phyloP scores from a whole-genome alignment of 2,888 invertebrate species.

The Papilio protenor region DNA sequence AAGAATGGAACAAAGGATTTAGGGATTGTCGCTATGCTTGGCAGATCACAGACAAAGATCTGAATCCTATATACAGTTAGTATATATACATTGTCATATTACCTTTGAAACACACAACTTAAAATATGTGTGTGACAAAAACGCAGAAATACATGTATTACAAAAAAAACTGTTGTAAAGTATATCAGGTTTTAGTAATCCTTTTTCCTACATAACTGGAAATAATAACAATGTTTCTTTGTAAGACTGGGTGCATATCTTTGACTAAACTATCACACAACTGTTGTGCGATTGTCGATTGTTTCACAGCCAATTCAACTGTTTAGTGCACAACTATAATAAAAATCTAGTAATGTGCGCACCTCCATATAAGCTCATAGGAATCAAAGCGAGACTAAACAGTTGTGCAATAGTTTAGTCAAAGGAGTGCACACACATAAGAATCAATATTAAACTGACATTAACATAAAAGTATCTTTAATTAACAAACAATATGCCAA shows the following conservation, averaged over 20 bases:
- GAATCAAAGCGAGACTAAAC: too few relatives aligned
- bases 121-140: background rate
- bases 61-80: background rate
- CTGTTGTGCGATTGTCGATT: too few relatives aligned
- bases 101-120: background rate
- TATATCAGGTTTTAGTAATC: background rate
- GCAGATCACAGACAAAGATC: constrained; percentile 8
- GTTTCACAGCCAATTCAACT: too few relatives aligned
- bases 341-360: too few relatives aligned
- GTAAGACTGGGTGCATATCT: too few relatives aligned
- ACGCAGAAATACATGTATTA: background rate
- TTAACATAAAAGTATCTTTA: background rate
- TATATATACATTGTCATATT: background rate
- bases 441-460: background rate
- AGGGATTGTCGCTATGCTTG: constrained; percentile 4
- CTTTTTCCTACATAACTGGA: background rate
- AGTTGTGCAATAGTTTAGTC: too few relatives aligned
- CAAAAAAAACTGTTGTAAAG: background rate
- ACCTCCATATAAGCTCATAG: too few relatives aligned
- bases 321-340: too few relatives aligned
- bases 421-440: background rate
- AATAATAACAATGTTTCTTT: background rate
- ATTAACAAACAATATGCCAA: background rate
- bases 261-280: too few relatives aligned
- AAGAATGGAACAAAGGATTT: constrained; percentile 7